phyloP scores from a whole-genome alignment of 1,140 invertebrate species.

The Drosophila sucinea region DNA sequence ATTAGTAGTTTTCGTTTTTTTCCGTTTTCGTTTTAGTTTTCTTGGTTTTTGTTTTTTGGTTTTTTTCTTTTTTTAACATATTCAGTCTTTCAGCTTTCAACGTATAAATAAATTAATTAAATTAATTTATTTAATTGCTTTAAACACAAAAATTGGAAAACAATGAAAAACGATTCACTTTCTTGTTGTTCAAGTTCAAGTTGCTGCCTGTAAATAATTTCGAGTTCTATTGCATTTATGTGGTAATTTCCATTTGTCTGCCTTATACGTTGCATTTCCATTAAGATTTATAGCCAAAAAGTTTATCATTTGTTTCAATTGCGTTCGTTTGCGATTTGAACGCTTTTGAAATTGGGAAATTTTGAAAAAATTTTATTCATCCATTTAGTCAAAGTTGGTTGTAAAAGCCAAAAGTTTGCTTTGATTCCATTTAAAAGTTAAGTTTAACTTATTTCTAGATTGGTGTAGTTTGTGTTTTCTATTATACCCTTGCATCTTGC shows the following conservation, averaged over 20 bases:
- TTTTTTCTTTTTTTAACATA: constrained; percentile 65
- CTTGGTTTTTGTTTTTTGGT: constrained; percentile 36
- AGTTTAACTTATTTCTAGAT: constrained; percentile 63
- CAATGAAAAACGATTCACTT: constrained; percentile 10
- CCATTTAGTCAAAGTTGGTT: constrained; percentile 72
- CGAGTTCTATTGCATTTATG: constrained; percentile 82
- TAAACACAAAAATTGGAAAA: constrained; percentile 52
- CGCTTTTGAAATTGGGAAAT: constrained; percentile 45
- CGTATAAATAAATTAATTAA: constrained; percentile 80
- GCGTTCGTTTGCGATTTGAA: background rate
- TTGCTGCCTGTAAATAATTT: constrained; percentile 81
- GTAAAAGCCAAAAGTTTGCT: constrained; percentile 77
- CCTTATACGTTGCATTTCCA: constrained; percentile 54
- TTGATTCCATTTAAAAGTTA: constrained; percentile 56
- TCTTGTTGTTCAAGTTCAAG: constrained; percentile 38
- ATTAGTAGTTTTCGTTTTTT: constrained; percentile 41
- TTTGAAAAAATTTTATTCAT: constrained; percentile 72
- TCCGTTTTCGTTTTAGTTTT: constrained; percentile 37
- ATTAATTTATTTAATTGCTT: constrained; percentile 81
- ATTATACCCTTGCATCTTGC: background rate
- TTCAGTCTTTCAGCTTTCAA: constrained; percentile 82
- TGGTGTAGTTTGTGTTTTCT: constrained; percentile 13
- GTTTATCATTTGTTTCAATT: constrained; percentile 38
- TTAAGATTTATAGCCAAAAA: constrained; percentile 82
- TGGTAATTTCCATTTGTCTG: constrained; percentile 74